Conservation (phyloP, 2,797 vertebrate genomes). For the Rhinatrema bivittatum region DNA sequence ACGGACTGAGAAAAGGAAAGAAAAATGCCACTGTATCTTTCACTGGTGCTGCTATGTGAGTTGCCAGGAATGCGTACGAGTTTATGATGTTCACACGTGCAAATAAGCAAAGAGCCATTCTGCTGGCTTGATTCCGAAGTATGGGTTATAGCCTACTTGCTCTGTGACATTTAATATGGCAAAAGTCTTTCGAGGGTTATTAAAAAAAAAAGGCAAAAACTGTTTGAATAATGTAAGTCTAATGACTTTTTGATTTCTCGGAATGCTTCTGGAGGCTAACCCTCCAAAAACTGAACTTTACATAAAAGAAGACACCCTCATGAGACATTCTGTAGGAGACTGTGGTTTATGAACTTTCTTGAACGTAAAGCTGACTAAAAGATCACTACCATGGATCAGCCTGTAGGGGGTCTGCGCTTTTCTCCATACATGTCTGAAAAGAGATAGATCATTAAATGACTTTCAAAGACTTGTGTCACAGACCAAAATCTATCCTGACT, state of each 20-base stretch:
- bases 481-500: slow-evolving; percentile 18
- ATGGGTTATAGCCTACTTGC: slow-evolving; percentile 27
- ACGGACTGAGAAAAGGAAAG: slow-evolving; percentile 82
- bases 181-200: slow-evolving; percentile 33
- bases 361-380: no score
- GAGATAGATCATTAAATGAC: slow-evolving; percentile 35
- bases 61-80: slow-evolving; percentile 88
- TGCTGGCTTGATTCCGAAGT: slow-evolving; percentile 18
- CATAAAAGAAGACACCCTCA: slow-evolving; percentile 1
- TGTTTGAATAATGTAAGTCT: slow-evolving; percentile 42
- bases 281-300: not conserved
- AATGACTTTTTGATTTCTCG: slow-evolving; percentile 25
- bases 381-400: slow-evolving; percentile 11
- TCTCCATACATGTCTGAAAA: slow-evolving; percentile 11
- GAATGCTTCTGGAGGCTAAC: slow-evolving; percentile 23
- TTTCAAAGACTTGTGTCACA: slow-evolving; percentile 35
- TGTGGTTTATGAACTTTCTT: no score
- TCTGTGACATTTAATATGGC: slow-evolving; percentile 24
- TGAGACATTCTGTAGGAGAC: not conserved
- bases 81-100: slow-evolving; percentile 95
- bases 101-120: slow-evolving; percentile 57
- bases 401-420: slow-evolving; percentile 18
- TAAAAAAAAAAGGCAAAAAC: slow-evolving; percentile 21
- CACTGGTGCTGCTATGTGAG: slow-evolving; percentile 98
- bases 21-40: slow-evolving; percentile 96